A percentile compares a stretch with the other conserved stretches of the same genome.
Conservation (phyloP, 2,113 vertebrate species). For the Scopus umbretta region DNA sequence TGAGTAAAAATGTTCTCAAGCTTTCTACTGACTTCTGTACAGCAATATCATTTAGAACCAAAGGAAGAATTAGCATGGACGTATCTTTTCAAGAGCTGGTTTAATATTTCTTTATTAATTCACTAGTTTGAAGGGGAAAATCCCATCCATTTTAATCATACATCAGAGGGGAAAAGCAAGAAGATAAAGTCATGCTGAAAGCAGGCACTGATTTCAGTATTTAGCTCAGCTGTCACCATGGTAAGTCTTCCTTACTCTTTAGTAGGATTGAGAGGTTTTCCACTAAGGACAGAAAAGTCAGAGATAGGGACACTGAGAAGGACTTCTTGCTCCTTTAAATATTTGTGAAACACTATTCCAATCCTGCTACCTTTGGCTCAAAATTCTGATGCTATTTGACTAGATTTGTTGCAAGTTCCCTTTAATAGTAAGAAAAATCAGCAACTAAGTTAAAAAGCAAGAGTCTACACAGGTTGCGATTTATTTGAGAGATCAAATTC, state of each 20-base stretch:
- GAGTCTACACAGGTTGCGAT: background rate
- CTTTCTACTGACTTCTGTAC: background rate
- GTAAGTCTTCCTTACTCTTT: background rate
- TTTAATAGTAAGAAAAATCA: background rate
- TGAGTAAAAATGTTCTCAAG: background rate
- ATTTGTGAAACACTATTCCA: background rate
- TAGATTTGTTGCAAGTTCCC: background rate
- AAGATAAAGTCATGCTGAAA: background rate
- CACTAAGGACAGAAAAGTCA: background rate
- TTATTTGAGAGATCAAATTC: background rate
- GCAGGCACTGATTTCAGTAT: background rate
- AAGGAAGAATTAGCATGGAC: background rate
- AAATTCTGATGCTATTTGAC: background rate
- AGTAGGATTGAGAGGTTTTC: background rate
- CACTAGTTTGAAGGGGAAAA: background rate
- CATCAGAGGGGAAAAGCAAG: background rate
- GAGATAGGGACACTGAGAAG: background rate
- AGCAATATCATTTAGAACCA: background rate
- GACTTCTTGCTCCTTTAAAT: background rate
- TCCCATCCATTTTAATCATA: background rate
- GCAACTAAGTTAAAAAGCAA: background rate
- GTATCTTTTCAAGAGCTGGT: background rate
- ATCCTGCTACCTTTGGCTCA: background rate
- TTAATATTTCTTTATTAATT: background rate
- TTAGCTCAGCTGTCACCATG: background rate